phyloP scores from a whole-genome alignment of 2,797 vertebrate genomes.

The Falco rusticolus region DNA sequence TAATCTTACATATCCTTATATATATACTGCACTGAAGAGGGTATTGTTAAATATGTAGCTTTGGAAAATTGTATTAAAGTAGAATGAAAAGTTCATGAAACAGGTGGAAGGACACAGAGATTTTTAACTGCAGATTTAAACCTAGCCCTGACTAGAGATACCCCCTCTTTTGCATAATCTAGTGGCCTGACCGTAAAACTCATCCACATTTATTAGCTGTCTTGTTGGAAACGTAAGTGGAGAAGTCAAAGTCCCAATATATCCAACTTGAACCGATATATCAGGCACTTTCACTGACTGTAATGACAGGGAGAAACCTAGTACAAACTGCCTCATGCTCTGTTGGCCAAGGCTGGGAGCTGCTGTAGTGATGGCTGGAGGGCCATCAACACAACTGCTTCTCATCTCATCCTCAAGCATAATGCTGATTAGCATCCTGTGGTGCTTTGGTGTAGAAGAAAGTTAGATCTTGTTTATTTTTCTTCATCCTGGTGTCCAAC shows the following conservation, averaged over 20 bases:
- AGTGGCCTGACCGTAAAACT: not conserved
- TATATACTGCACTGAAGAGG: not conserved
- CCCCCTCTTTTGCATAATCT: not conserved
- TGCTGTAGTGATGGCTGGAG: not conserved
- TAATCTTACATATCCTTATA: not conserved
- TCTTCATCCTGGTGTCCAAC: not conserved
- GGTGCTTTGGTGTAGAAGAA: not conserved
- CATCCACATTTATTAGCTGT: not conserved
- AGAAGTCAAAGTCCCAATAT: not conserved
- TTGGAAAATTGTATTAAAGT: not conserved
- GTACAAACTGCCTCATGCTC: not conserved
- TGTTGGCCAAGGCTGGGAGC: not conserved
- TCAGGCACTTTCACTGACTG: not conserved
- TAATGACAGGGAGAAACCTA: not conserved
- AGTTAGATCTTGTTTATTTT: not conserved
- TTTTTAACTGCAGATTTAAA: not conserved
- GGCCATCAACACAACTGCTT: not conserved
- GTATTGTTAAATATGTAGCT: not conserved
- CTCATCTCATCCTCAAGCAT: not conserved
- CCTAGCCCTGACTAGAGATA: not conserved
- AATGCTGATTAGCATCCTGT: not conserved
- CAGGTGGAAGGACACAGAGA: not conserved
- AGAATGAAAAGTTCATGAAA: not conserved
- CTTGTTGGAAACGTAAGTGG: not conserved
- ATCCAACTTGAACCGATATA: accelerated